Evolutionary conservation across 2,888 invertebrate species (phyloP).

Genomic region (Xanthia icteritia): DNA sequence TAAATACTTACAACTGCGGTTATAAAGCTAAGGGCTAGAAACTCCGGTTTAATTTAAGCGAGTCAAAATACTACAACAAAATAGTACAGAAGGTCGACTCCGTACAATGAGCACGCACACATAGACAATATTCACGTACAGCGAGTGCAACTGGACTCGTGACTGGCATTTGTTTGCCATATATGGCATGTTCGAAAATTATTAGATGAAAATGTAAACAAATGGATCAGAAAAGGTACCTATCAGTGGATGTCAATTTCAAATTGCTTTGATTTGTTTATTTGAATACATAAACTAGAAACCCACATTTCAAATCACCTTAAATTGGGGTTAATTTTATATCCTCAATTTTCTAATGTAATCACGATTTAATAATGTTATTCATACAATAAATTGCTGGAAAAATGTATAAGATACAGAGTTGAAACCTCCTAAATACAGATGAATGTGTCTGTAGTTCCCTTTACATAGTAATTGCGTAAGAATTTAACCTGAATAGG

Average conservation of each 20-base stretch:
- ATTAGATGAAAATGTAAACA: background rate
- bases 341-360: too few relatives aligned
- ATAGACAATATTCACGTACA: too few relatives aligned
- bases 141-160: background rate
- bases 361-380: background rate
- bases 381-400: background rate
- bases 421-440: background rate
- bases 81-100: background rate
- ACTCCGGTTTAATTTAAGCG: slow-evolving; percentile 15
- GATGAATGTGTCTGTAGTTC: background rate
- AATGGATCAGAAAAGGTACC: background rate
- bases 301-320: background rate
- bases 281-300: background rate
- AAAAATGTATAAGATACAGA: background rate
- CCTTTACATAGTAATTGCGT: too few relatives aligned
- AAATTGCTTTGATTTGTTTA: background rate
- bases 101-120: background rate
- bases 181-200: background rate
- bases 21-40: slow-evolving; percentile 33
- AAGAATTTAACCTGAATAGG: too few relatives aligned
- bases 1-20: slow-evolving; percentile 17
- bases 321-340: background rate
- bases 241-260: background rate
- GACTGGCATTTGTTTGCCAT: background rate
- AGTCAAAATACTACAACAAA: background rate